Evolutionary conservation across 2,888 invertebrate genomes (phyloP).

Genomic region (Habrosyne pyritoides): DNA sequence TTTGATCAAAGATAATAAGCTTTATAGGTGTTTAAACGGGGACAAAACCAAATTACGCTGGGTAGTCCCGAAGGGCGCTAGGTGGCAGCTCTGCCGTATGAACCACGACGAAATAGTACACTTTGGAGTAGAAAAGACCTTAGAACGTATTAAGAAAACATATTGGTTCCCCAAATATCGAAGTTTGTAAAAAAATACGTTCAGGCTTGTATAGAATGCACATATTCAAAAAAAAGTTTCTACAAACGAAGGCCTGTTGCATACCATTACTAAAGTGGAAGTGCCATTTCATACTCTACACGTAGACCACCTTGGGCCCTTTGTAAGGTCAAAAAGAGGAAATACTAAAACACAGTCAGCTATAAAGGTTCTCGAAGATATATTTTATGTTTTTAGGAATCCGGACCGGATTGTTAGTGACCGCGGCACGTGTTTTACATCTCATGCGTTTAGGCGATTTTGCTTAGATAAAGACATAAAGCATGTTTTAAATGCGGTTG

Average conservation of each 20-base stretch:
- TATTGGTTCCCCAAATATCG: conserved; percentile 19
- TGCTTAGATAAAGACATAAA: no score
- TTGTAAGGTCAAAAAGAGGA: conserved; percentile 18
- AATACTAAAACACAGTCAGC: conserved; percentile 15
- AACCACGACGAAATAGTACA: conserved; percentile 21
- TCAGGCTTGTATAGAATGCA: conserved; percentile 16
- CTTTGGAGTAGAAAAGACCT: conserved; percentile 14
- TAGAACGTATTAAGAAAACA: conserved; percentile 8
- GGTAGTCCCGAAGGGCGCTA: conserved; percentile 43
- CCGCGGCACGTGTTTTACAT: conserved; percentile 20
- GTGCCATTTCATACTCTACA: no score
- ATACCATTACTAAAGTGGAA: conserved; percentile 19
- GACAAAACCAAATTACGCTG: conserved; percentile 29
- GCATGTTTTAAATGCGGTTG: no score
- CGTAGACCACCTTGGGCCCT: conserved; percentile 26
- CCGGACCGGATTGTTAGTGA: conserved; percentile 20
- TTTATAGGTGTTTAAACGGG: conserved; percentile 19
- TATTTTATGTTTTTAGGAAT: conserved; percentile 14
- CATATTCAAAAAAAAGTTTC: conserved; percentile 19
- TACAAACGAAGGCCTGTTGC: conserved; percentile 14
- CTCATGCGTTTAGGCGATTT: conserved; percentile 17
- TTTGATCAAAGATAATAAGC: conserved; percentile 13
- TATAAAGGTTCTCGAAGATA: conserved; percentile 15
- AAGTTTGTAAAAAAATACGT: conserved; percentile 9
- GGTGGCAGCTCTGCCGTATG: conserved; percentile 39